Conservation (phyloP, 2,113 vertebrate genomes). For the Geothlypis trichas region DNA sequence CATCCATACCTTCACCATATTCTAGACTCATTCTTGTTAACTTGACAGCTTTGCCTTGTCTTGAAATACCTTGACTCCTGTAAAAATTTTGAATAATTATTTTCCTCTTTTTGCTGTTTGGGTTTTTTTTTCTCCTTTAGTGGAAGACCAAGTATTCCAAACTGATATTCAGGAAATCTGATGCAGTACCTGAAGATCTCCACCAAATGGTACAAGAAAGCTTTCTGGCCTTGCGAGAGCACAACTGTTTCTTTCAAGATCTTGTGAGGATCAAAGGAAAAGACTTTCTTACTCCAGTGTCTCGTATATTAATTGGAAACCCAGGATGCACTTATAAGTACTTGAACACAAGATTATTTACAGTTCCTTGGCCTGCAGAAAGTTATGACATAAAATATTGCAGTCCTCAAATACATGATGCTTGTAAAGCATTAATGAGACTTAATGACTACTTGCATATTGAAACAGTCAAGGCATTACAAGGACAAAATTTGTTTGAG, state of each 20-base stretch:
- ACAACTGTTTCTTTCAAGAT: conserved; percentile 87
- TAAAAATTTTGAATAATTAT: background rate
- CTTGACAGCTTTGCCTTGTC: background rate
- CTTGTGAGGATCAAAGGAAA: conserved; percentile 90
- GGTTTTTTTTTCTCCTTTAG: conserved; percentile 67
- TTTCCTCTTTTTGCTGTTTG: background rate
- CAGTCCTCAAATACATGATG: conserved; percentile 80
- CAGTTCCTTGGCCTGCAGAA: conserved; percentile 90
- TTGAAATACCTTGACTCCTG: background rate
- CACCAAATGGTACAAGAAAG: conserved; percentile 83
- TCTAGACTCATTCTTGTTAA: background rate
- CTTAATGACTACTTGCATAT: conserved; percentile 88
- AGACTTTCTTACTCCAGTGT: conserved; percentile 90
- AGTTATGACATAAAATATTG: conserved; percentile 75
- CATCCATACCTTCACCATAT: background rate
- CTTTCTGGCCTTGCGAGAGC: conserved; percentile 79
- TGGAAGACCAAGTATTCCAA: conserved; percentile 92
- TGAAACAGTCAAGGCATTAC: conserved; percentile 71
- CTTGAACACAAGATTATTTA: conserved; percentile 92
- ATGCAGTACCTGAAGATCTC: conserved; percentile 79
- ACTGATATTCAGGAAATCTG: conserved; percentile 81
- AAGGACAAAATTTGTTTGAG: conserved; percentile 45
- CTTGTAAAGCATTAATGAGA: conserved; percentile 88
- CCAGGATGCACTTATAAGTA: conserved; percentile 94
- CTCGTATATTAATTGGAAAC: conserved; percentile 88